Conservation (phyloP, 2,888 invertebrate genomes). For the Timema podura region DNA sequence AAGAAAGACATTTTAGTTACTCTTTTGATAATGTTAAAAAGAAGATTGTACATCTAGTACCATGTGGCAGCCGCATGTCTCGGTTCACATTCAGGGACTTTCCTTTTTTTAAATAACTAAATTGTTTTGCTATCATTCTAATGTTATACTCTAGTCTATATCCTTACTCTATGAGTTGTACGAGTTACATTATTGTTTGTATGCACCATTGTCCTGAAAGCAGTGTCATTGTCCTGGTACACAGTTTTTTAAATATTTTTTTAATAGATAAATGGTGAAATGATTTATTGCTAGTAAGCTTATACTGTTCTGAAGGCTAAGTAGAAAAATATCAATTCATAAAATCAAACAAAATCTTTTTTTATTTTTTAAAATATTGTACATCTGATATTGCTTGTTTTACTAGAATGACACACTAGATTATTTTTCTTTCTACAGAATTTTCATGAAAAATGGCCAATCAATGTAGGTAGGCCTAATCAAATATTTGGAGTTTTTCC, state of each 20-base stretch:
- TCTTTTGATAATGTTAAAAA: neutral
- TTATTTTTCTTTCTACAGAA: no score
- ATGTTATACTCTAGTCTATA: neutral
- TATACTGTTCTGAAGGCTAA: neutral
- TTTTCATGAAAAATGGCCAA: no score
- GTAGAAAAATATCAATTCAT: neutral
- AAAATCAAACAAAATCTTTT: neutral
- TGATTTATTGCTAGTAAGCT: slow-evolving; percentile 1
- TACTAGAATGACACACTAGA: neutral
- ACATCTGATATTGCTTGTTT: slow-evolving; percentile 5
- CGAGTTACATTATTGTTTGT: neutral
- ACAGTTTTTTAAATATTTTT: slow-evolving; percentile 8
- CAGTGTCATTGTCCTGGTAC: slow-evolving; percentile 6
- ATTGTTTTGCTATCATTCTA: neutral
- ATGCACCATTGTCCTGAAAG: neutral
- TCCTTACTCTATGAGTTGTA: neutral
- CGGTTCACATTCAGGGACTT: slow-evolving; percentile 9
- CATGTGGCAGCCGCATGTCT: slow-evolving; percentile 3
- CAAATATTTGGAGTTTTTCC: no score
- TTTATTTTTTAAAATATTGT: neutral
- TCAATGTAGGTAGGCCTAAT: no score
- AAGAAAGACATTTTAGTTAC: slow-evolving; percentile 1
- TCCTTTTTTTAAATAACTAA: neutral
- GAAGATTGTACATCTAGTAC: slow-evolving; percentile 6
- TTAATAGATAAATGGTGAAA: neutral